Conservation (phyloP, 2,888 invertebrate species). For the Spilosoma lubricipeda region DNA sequence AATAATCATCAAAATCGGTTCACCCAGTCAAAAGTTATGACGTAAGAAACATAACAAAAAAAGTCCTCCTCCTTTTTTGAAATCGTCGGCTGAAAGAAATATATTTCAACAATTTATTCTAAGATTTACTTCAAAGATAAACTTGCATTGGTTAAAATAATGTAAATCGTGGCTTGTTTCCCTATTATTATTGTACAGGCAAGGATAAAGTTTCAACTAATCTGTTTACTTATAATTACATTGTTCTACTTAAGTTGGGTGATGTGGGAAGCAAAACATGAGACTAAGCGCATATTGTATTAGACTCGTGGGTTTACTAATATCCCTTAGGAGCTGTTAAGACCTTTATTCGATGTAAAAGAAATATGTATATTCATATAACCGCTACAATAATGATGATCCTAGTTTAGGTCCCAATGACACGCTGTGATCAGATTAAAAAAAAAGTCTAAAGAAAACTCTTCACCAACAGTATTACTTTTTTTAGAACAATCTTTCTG, state of each 20-base stretch:
- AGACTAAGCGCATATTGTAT: slow-evolving; percentile 32
- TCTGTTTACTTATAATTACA: slow-evolving; percentile 22
- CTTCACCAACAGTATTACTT: no score
- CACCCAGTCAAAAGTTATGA: no score
- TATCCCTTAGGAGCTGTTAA: slow-evolving; percentile 8
- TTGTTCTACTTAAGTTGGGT: slow-evolving; percentile 18
- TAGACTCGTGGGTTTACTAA: slow-evolving; percentile 15
- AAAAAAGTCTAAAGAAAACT: not conserved
- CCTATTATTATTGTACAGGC: slow-evolving; percentile 7
- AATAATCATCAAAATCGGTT: no score
- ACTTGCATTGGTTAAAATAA: slow-evolving; percentile 1
- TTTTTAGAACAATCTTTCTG: no score
- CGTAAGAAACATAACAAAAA: no score
- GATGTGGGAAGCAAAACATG: slow-evolving; percentile 26
- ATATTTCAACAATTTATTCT: not conserved
- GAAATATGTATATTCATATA: not conserved
- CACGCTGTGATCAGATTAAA: not conserved
- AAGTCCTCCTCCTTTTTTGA: no score
- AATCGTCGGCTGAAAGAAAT: no score
- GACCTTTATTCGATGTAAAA: not conserved
- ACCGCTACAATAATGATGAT: not conserved
- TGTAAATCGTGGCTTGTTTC: slow-evolving; percentile 11
- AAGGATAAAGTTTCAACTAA: slow-evolving; percentile 17
- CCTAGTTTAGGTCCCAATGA: not conserved
- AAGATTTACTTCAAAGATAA: slow-evolving; percentile 2